Conservation (phyloP, 2,797 vertebrate genomes). For the Morus bassanus region DNA sequence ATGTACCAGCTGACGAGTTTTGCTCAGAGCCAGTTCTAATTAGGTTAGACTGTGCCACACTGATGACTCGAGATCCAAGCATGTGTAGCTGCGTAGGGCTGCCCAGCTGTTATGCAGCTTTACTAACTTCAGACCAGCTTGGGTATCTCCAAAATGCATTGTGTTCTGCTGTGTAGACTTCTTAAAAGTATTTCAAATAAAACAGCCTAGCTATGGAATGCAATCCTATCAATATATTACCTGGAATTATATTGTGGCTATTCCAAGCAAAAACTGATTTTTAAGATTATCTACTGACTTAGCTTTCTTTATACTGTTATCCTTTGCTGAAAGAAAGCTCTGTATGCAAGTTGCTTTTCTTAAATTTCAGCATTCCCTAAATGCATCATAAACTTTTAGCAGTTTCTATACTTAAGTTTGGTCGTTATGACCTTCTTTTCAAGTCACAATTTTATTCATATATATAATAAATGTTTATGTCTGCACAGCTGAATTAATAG, state of each 20-base stretch:
- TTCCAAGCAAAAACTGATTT: not conserved
- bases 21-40: not conserved
- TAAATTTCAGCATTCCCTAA: not conserved
- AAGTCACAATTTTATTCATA: not conserved
- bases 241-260: not conserved
- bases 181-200: not conserved
- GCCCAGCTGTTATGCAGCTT: not conserved
- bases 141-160: not conserved
- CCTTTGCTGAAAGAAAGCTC: not conserved
- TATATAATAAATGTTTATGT: not conserved
- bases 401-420: not conserved
- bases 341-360: not conserved
- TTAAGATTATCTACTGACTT: not conserved
- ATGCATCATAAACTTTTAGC: not conserved
- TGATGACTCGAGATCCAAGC: not conserved
- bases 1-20: not conserved
- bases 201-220: not conserved
- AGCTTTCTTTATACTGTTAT: not conserved
- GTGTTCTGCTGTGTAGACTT: not conserved
- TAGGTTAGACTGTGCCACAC: not conserved
- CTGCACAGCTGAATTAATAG: not conserved
- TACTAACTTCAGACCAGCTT: not conserved
- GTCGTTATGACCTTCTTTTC: not conserved
- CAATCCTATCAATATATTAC: not conserved
- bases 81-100: fast-evolving